Percentiles rank a stretch among this genome's conserved stretches.
Evolutionary conservation across 1,140 invertebrate genomes (phyloP).

Genomic region (Pissodes strobi): DNA sequence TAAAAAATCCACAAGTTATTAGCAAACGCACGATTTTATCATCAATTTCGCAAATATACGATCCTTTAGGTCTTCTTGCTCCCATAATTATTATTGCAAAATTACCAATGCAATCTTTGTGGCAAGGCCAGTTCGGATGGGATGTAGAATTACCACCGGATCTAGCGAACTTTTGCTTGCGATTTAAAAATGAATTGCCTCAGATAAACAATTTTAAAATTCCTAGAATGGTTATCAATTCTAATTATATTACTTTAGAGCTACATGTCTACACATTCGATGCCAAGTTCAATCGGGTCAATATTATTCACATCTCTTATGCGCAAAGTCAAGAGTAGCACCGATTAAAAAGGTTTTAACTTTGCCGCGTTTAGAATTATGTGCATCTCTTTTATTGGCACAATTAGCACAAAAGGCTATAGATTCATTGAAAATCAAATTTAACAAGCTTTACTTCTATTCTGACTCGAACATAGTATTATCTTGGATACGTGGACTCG

Average conservation of each 20-base stretch:
- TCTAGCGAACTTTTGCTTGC: constrained; percentile 7
- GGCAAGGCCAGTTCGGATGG: constrained; percentile 42
- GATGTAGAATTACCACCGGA: constrained; percentile 41
- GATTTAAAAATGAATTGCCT: constrained; percentile 24
- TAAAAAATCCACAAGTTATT: constrained; percentile 39
- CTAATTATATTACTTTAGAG: too few relatives aligned
- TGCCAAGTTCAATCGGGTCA: constrained; percentile 8
- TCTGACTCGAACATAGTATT: constrained; percentile 22
- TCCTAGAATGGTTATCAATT: constrained; percentile 31
- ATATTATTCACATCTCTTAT: constrained; percentile 43
- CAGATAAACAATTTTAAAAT: too few relatives aligned
- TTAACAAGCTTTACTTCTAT: constrained; percentile 5
- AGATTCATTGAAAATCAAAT: neutral
- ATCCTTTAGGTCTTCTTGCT: constrained; percentile 49
- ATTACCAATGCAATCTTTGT: constrained; percentile 50
- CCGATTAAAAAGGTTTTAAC: constrained; percentile 53
- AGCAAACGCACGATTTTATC: constrained; percentile 48
- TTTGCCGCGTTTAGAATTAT: constrained; percentile 59
- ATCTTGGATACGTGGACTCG: constrained; percentile 15
- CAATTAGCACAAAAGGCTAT: constrained; percentile 20
- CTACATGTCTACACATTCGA: constrained; percentile 47
- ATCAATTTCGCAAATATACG: constrained; percentile 39
- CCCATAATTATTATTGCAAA: constrained; percentile 44
- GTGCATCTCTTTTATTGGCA: constrained; percentile 50
- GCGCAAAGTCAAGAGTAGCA: constrained; percentile 55